These are phyloP conservation scores for Lithobates sylvaticus DNA, from an alignment of 2,797 vertebrate genomes.

Conservation along the genomic window DNA sequence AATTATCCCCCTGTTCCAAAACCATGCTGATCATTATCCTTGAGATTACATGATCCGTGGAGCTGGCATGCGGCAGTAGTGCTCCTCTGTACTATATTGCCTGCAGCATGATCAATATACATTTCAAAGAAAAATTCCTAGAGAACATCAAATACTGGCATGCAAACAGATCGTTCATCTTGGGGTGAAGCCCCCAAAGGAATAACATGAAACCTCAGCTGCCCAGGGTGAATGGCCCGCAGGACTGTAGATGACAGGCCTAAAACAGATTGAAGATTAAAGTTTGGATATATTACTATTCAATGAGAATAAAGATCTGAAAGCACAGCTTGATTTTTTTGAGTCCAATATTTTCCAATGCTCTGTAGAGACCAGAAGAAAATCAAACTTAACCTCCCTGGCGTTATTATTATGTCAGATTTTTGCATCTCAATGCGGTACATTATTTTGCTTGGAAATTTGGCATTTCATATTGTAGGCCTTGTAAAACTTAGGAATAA, in stretches of 20 bases:
- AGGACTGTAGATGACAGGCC: slow-evolving; percentile 25
- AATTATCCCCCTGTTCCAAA: no score
- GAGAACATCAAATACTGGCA: slow-evolving; percentile 23
- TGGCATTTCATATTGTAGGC: no score
- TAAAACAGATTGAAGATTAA: slow-evolving; percentile 22
- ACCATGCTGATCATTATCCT: background rate
- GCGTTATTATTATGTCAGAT: no score
- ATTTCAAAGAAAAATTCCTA: slow-evolving; percentile 27
- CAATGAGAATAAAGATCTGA: slow-evolving; percentile 29
- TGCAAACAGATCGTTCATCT: background rate
- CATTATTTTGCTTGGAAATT: no score
- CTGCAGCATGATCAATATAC: slow-evolving; percentile 37
- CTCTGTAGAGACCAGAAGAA: background rate
- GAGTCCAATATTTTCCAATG: background rate
- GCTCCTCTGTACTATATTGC: background rate
- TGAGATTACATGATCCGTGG: background rate
- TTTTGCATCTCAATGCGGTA: no score
- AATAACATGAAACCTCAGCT: background rate
- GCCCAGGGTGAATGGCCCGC: slow-evolving; percentile 1
- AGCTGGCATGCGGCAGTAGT: background rate
- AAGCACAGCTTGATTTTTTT: background rate
- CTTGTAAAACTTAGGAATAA: no score
- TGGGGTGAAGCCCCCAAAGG: background rate
- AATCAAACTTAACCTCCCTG: background rate
- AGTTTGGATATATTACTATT: slow-evolving; percentile 18